These are phyloP conservation scores for Dunckerocampus dactyliophorus DNA, from an alignment of 2,113 vertebrate genomes.

Conservation along the genomic window DNA sequence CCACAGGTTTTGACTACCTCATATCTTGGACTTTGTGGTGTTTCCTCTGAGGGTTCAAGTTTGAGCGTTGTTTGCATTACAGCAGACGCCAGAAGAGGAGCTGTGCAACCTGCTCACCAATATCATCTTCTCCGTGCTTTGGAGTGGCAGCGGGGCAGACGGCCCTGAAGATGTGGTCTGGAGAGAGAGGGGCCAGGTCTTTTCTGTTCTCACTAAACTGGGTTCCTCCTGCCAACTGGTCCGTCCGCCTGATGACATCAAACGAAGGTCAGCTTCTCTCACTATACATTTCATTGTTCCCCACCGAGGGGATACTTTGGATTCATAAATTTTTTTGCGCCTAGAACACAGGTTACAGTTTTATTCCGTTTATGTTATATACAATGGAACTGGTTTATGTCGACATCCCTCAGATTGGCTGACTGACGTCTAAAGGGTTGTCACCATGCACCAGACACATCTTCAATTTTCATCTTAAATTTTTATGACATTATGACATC, in stretches of 20 bases:
- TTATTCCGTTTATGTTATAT: too few species aligned
- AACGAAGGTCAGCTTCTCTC: constrained; percentile 78
- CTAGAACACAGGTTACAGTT: too few species aligned
- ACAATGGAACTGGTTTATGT: too few species aligned
- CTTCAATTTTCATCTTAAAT: too few species aligned
- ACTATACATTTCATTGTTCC: background rate
- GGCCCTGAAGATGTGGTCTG: constrained; percentile 81
- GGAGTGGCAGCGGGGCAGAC: constrained; percentile 84
- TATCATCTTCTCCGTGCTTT: constrained; percentile 89
- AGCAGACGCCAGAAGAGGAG: constrained; percentile 94
- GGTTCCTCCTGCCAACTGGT: constrained; percentile 88
- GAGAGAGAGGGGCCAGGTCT: constrained; percentile 92
- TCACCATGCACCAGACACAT: too few species aligned
- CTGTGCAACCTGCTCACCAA: constrained; percentile 96
- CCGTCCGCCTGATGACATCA: constrained; percentile 88
- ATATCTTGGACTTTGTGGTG: background rate
- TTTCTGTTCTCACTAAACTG: constrained; percentile 94
- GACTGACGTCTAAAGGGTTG: too few species aligned
- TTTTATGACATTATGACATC: too few species aligned
- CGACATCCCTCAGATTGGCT: too few species aligned
- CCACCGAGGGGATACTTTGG: background rate
- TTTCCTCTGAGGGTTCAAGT: background rate
- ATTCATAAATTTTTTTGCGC: too few species aligned
- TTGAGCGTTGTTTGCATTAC: constrained; percentile 8
- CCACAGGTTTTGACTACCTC: constrained; percentile 77